Evolutionary conservation across 2,888 invertebrate genomes (phyloP).

Genomic region (Neoascia interrupta): DNA sequence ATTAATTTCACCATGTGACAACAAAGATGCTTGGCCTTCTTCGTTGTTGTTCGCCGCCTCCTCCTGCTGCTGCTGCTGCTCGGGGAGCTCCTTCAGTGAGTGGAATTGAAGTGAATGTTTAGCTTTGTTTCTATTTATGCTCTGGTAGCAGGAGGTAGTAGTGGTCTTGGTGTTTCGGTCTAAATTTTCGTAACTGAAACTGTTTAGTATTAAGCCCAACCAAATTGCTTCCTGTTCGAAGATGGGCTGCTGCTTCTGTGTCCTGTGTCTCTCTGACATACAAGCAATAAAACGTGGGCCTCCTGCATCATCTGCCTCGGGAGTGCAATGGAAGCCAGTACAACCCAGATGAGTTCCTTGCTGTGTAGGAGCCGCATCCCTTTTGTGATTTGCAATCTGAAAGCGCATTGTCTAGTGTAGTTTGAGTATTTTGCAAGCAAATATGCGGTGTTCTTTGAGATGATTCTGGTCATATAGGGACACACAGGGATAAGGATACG

Average conservation of each 20-base stretch:
- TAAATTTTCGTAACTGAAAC: slow-evolving; percentile 60
- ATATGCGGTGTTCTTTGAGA: slow-evolving; percentile 51
- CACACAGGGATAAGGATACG: background rate
- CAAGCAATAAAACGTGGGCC: slow-evolving; percentile 35
- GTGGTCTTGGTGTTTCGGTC: slow-evolving; percentile 43
- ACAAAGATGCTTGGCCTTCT: slow-evolving; percentile 67
- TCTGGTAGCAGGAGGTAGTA: background rate
- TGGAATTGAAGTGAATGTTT: slow-evolving; percentile 49
- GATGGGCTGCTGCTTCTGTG: slow-evolving; percentile 19
- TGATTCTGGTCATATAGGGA: slow-evolving; percentile 14
- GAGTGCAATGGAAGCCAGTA: slow-evolving; percentile 49
- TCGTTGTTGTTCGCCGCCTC: slow-evolving; percentile 23
- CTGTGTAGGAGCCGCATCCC: slow-evolving; percentile 24
- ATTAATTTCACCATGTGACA: slow-evolving; percentile 72
- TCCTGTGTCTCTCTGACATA: slow-evolving; percentile 8
- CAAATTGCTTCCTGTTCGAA: slow-evolving; percentile 50
- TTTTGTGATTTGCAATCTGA: slow-evolving; percentile 54
- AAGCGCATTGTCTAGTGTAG: slow-evolving; percentile 54
- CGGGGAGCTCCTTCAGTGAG: background rate
- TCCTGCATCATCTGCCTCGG: slow-evolving; percentile 9
- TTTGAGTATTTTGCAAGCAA: slow-evolving; percentile 50
- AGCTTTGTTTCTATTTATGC: slow-evolving; percentile 68
- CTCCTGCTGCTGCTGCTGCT: background rate
- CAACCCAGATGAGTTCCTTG: background rate
- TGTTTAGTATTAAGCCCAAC: slow-evolving; percentile 32